Evolutionary conservation across 2,797 vertebrate species (phyloP).

Genomic region (Eremophila alpestris): DNA sequence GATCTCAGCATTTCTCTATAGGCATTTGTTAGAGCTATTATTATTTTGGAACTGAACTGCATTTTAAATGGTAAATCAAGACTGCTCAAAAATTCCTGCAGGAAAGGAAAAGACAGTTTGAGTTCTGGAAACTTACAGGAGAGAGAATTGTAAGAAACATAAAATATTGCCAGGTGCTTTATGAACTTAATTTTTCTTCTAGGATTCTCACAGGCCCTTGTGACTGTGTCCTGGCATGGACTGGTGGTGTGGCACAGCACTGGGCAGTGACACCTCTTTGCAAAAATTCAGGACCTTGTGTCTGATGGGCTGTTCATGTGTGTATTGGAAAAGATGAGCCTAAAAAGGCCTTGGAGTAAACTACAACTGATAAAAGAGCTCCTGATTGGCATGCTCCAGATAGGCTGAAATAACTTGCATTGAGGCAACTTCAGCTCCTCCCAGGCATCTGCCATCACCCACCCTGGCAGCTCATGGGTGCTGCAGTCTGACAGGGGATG

Average conservation of each 20-base stretch:
- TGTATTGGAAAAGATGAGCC: background rate
- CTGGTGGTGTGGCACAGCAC: background rate
- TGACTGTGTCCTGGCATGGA: background rate
- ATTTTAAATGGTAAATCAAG: background rate
- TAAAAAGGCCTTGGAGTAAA: background rate
- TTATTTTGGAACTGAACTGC: background rate
- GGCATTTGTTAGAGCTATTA: background rate
- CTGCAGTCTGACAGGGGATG: background rate
- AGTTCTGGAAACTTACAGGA: background rate
- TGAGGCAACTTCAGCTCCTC: background rate
- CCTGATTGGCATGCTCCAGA: background rate
- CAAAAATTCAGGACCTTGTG: background rate
- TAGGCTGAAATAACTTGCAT: background rate
- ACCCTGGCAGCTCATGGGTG: background rate
- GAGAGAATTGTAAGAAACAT: background rate
- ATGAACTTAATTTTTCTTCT: background rate
- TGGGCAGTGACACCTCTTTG: background rate
- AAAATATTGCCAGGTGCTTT: background rate
- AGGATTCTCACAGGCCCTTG: background rate
- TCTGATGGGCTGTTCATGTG: background rate
- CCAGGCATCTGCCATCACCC: background rate
- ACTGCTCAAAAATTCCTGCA: background rate
- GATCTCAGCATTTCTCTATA: background rate
- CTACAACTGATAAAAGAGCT: background rate
- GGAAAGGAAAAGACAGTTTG: background rate